Evolutionary conservation across 2,888 invertebrate species (phyloP).

Genomic region (Arge pagana): DNA sequence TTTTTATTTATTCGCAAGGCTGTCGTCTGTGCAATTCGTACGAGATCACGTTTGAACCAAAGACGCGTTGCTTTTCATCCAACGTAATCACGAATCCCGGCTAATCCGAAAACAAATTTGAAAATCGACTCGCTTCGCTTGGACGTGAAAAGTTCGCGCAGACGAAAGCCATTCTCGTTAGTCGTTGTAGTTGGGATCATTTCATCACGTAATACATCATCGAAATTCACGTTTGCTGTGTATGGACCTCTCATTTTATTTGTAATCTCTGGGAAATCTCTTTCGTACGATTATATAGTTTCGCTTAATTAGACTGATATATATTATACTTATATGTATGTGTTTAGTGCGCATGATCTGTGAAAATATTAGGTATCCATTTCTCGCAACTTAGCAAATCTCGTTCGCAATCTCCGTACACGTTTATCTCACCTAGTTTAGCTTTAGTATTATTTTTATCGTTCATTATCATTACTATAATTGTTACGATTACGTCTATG

Average conservation of each 20-base stretch:
- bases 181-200: conserved; percentile 17
- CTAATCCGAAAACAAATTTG: no score
- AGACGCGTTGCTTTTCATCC: conserved; percentile 10
- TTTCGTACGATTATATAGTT: conserved; percentile 39
- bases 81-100: no score
- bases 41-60: conserved; percentile 13
- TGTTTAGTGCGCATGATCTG: conserved; percentile 54
- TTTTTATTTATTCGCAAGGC: conserved; percentile 7
- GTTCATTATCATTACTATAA: conserved; percentile 7
- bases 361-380: conserved; percentile 41
- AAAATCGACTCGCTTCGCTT: no score
- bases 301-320: conserved; percentile 47
- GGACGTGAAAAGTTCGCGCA: no score
- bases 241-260: conserved; percentile 23
- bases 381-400: conserved; percentile 23
- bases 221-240: not conserved
- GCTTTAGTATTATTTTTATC: not conserved
- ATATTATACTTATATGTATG: conserved; percentile 35
- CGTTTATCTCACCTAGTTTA: conserved; percentile 4
- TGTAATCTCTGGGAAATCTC: conserved; percentile 30
- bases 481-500: conserved; percentile 10
- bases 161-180: conserved; percentile 6
- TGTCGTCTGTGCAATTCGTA: conserved; percentile 16
- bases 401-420: conserved; percentile 14
- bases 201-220: conserved; percentile 22